Base-by-base conservation (phyloP, 1,140 invertebrate genomes). In the Drosophila virilis region DNA sequence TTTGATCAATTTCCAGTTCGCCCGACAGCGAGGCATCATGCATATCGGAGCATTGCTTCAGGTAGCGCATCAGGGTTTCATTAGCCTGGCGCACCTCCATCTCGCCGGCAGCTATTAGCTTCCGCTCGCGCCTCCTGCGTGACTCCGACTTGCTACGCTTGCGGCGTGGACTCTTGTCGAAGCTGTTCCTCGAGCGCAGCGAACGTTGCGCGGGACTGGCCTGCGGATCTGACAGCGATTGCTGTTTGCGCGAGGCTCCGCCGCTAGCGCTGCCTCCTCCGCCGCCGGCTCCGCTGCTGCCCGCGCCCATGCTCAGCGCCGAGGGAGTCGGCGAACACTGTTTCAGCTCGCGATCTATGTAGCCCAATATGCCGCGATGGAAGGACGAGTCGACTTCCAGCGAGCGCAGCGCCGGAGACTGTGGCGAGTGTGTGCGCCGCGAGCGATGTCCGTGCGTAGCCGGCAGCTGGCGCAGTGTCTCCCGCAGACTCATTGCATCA, bases 131-230 rank as follows among this genome's bases (percentile, higher is more conserved):
- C 8, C 91, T 62, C 48, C 92, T 42, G 28, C 91, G 55, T 0
- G 92, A 92, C 74, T 92, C 92, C 5, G 92, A 92, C 80, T 92
- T 92, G 78, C 92, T 92, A 28, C 92, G 86, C 60, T 92, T 92
- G 6, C 90, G 79, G 6, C 92, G 84, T n/a, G 92, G 92, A 88
- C 92, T 92, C 73, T 92, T 92, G 46, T 92, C 92, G 35, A 92
- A 77, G 54, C 90, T 92, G 59, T 77, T 90, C 38, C 92, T 66
- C 17, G 86, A 92, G 28, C 92, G 90, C 57, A 90, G 52, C 38
- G 91, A 92, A 32, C 91, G 78, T 78, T 92, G 92, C 8, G 91
- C 92, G 28, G 92, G 92, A 91, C 92, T 92, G 6, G 91, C 89
- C 68, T 92, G 90, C 5, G 92, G 92, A 80, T 92, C 92, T 1